Conservation (phyloP, 2,888 invertebrate species). For the Salpingus planirostris region DNA sequence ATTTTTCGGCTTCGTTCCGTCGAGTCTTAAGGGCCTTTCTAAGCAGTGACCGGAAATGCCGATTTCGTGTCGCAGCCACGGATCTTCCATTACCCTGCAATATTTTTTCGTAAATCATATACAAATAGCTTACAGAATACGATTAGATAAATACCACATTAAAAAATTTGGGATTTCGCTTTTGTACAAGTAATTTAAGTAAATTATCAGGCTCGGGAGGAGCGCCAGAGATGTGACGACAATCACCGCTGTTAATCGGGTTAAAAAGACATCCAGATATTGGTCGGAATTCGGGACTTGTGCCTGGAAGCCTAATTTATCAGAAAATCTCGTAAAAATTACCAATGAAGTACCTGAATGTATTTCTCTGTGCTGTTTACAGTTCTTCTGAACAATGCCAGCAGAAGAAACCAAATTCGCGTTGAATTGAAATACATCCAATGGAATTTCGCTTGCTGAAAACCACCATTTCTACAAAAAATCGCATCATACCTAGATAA, state of each 20-base stretch:
- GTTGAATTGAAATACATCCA: conserved; percentile 33
- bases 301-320: no score
- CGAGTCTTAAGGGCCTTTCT: conserved; percentile 40
- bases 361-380: conserved; percentile 17
- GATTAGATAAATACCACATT: conserved; percentile 25
- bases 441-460: conserved; percentile 32
- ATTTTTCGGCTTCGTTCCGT: conserved; percentile 19
- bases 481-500: no score
- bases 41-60: conserved; percentile 54
- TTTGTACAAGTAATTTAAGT: conserved; percentile 20
- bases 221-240: conserved; percentile 19
- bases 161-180: conserved; percentile 32
- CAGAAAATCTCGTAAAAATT: no score
- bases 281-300: conserved; percentile 17
- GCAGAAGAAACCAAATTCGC: conserved; percentile 30
- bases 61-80: conserved; percentile 51
- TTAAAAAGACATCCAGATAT: conserved; percentile 20
- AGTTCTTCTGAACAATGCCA: conserved; percentile 22
- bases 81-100: conserved; percentile 49
- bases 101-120: no score
- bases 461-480: conserved; percentile 11
- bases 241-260: conserved; percentile 19
- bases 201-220: conserved; percentile 24
- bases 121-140: conserved; percentile 2
- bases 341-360: conserved; percentile 18